A percentile compares a stretch with the other conserved stretches of the same genome.
Evolutionary conservation across 2,888 invertebrate species (phyloP).

Genomic region (Patella caerulea): DNA sequence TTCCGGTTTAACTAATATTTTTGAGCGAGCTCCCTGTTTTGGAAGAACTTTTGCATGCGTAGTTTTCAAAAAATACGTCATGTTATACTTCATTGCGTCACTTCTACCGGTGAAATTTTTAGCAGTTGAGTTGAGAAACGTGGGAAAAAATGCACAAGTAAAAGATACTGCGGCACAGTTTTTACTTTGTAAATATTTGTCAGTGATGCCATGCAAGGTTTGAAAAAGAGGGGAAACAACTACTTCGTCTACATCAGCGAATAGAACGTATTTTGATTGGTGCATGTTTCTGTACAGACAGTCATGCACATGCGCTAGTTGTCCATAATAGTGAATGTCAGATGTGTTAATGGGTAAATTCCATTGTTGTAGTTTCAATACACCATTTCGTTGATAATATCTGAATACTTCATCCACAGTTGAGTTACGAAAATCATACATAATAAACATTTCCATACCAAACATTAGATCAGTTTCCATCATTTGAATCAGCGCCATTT

Average conservation of each 20-base stretch:
- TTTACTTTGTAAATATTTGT: too few relatives aligned
- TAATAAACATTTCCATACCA: background rate
- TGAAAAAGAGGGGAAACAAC: background rate
- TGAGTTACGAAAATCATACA: background rate
- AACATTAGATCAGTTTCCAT: background rate
- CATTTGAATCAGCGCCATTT: background rate
- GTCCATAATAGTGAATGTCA: constrained; percentile 6
- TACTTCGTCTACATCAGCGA: background rate
- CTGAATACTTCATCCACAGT: background rate
- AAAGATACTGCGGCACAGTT: background rate
- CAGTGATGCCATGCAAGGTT: background rate
- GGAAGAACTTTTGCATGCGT: background rate
- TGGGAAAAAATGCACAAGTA: background rate
- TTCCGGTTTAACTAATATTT: background rate
- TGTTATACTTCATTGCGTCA: background rate
- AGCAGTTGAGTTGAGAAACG: background rate
- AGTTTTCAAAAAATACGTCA: background rate
- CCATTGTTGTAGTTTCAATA: background rate
- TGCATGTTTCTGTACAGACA: background rate
- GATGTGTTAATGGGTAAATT: background rate
- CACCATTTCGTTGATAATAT: background rate
- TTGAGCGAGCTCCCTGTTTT: background rate
- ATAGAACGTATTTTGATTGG: background rate
- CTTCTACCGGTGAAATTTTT: background rate
- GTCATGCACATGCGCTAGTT: background rate